Evolutionary conservation across 2,888 invertebrate genomes (phyloP).

Genomic region (Eupelmus urozonus): DNA sequence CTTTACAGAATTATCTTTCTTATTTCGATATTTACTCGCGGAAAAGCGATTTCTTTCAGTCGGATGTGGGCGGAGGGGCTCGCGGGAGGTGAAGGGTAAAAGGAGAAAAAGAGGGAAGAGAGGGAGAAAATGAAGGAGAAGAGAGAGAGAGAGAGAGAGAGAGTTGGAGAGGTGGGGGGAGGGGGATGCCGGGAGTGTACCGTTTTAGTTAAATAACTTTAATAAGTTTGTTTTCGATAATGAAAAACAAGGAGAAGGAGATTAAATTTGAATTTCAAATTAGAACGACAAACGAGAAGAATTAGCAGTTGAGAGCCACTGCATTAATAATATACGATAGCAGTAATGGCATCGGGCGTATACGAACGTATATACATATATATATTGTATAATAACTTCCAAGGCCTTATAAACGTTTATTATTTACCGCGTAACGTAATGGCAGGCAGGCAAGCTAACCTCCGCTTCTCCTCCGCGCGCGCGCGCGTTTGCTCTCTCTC

Average conservation of each 20-base stretch:
- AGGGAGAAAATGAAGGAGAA: too few species aligned
- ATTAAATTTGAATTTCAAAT: slow-evolving; percentile 60
- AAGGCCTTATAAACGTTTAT: slow-evolving; percentile 78
- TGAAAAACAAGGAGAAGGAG: slow-evolving; percentile 47
- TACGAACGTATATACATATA: slow-evolving; percentile 68
- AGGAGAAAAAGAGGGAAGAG: too few species aligned
- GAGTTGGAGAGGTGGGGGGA: too few species aligned
- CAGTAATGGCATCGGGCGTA: slow-evolving; percentile 76
- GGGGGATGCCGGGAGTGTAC: background rate
- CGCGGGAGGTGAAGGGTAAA: background rate
- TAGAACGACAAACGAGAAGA: slow-evolving; percentile 58
- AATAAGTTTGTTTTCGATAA: slow-evolving; percentile 56
- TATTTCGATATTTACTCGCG: slow-evolving; percentile 39
- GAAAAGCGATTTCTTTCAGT: slow-evolving; percentile 3
- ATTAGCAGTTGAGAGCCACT: slow-evolving; percentile 73
- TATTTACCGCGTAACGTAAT: slow-evolving; percentile 77
- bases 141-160: too few species aligned
- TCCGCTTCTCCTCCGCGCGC: slow-evolving; percentile 66
- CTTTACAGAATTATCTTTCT: slow-evolving; percentile 28
- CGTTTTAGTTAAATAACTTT: slow-evolving; percentile 47
- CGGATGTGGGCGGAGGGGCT: background rate
- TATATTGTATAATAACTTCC: slow-evolving; percentile 78
- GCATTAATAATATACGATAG: slow-evolving; percentile 78
- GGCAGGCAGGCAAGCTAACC: slow-evolving; percentile 70
- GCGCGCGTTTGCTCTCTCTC: slow-evolving; percentile 45